These are phyloP conservation scores for Lymantria monacha DNA, from an alignment of 2,888 invertebrate genomes.

Conservation along the genomic window DNA sequence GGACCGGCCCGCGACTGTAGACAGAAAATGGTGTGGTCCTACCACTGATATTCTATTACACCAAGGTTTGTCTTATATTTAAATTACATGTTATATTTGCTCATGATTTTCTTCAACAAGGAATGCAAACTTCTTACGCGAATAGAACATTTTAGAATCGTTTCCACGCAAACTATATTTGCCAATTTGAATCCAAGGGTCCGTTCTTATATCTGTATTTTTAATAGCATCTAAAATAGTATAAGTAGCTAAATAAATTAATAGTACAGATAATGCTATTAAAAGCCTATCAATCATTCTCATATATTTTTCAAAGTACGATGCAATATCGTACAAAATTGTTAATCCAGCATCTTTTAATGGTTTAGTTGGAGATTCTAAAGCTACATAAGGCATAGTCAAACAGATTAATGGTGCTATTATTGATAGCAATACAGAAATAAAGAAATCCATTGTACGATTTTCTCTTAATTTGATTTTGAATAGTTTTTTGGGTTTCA, in stretches of 20 bases:
- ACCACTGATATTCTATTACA: too few species aligned
- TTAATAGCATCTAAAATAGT: slow-evolving; percentile 44
- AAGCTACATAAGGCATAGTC: slow-evolving; percentile 43
- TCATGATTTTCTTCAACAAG: too few species aligned
- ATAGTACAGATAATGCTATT: slow-evolving; percentile 33
- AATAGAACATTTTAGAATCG: background rate
- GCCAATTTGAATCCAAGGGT: slow-evolving; percentile 47
- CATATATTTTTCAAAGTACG: slow-evolving; percentile 33
- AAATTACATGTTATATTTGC: too few species aligned
- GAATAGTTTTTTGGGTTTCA: slow-evolving; percentile 33
- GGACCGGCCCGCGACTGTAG: too few species aligned
- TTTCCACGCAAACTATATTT: slow-evolving; percentile 31
- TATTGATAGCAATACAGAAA: slow-evolving; percentile 48
- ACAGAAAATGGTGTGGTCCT: too few species aligned
- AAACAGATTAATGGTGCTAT: slow-evolving; percentile 42
- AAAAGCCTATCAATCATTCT: slow-evolving; percentile 43
- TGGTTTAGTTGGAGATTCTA: slow-evolving; percentile 44
- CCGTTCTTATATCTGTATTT: slow-evolving; percentile 3
- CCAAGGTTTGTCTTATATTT: too few species aligned
- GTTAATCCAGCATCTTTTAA: slow-evolving; percentile 29
- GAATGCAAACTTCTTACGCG: background rate
- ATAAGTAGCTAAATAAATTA: slow-evolving; percentile 34
- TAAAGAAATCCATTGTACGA: slow-evolving; percentile 35
- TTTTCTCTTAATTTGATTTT: slow-evolving; percentile 34
- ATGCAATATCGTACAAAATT: slow-evolving; percentile 27